phyloP scores from a whole-genome alignment of 2,797 vertebrate species.

The Macropus fuliginosus region DNA sequence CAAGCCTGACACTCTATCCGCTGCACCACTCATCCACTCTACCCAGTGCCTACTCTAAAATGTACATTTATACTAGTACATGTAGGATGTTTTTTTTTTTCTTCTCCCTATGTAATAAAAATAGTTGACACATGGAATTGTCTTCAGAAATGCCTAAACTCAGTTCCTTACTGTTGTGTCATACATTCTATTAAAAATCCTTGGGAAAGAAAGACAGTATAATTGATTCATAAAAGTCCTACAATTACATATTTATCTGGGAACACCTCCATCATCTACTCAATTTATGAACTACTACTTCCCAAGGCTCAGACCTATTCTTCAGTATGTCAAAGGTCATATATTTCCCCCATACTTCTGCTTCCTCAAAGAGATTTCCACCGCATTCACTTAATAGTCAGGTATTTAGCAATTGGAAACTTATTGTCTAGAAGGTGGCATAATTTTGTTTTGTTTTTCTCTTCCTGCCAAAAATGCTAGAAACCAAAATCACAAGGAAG shows the following conservation, averaged over 20 bases:
- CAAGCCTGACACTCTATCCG: not conserved
- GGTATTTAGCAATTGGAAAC: not conserved
- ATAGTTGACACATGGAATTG: slow-evolving; percentile 31
- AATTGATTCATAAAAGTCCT: not conserved
- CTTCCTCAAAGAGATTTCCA: slow-evolving; percentile 44
- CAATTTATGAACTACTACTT: not conserved
- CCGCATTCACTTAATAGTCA: not conserved
- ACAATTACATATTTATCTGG: slow-evolving; percentile 4
- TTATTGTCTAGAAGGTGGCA: not conserved
- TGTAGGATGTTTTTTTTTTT: not conserved
- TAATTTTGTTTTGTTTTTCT: not conserved
- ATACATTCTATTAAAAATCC: slow-evolving; percentile 52
- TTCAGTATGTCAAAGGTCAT: not conserved
- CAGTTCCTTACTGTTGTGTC: slow-evolving; percentile 14
- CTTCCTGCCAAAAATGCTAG: not conserved
- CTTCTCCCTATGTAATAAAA: not conserved
- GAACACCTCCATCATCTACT: not conserved
- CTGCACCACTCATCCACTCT: not conserved
- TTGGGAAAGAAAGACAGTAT: slow-evolving; percentile 48
- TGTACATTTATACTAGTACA: slow-evolving; percentile 28
- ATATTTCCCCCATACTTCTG: not conserved
- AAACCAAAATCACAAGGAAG: not conserved
- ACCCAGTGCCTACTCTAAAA: not conserved
- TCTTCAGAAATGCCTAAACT: not conserved
- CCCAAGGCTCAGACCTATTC: not conserved